phyloP scores from a whole-genome alignment of 2,888 invertebrate genomes.

The Drosophila koepferae region DNA sequence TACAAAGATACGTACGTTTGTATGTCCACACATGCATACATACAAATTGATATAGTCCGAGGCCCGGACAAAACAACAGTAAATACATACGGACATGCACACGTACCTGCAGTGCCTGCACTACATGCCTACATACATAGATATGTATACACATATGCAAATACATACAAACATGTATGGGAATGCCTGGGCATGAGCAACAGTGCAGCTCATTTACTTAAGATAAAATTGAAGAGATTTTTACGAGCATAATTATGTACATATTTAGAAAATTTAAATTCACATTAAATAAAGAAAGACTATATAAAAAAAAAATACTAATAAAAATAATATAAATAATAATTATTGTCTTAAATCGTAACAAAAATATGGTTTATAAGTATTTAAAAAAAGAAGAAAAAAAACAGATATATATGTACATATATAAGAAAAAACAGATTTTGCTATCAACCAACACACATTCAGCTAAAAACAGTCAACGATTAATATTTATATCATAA shows the following conservation, averaged over 20 bases:
- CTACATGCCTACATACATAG: neutral
- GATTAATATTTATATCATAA: no score
- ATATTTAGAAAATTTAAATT: no score
- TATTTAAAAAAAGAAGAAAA: no score
- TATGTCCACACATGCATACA: neutral
- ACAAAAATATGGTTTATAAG: no score
- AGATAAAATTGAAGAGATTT: neutral
- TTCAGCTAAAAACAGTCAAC: no score
- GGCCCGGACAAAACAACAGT: constrained; percentile 8
- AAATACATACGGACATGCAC: neutral
- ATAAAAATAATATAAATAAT: no score
- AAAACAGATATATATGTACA: no score
- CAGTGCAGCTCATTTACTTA: neutral
- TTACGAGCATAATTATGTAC: neutral
- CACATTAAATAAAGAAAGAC: neutral
- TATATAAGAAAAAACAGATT: no score
- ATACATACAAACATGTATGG: neutral
- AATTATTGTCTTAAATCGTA: no score
- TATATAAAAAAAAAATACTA: no score
- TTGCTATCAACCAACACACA: no score
- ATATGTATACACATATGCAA: neutral
- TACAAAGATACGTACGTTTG: neutral
- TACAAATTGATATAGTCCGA: constrained; percentile 4
- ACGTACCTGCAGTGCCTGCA: neutral
- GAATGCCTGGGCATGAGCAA: neutral